Evolutionary conservation across 2,113 vertebrate genomes (phyloP), one percentile per base, ranked within the genome.

Genomic region (Oxygymnocypris stewartii): DNA sequence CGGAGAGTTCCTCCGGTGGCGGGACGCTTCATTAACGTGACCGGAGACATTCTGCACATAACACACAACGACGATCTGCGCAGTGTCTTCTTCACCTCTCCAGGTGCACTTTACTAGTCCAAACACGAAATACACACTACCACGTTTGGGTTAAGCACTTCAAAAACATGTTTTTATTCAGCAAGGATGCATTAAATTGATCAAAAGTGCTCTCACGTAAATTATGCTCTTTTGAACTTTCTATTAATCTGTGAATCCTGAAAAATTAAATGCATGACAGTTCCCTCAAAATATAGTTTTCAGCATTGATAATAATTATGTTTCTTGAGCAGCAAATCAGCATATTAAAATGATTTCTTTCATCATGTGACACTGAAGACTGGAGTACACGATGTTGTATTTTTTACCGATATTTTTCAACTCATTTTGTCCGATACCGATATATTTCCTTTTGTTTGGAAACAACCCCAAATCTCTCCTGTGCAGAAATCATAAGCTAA

Each of bases 81-180:
- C 88, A 96, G 94, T 0, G 98, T 99, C 12, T 99, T 99, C 94
- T 99, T 99, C 42, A 92, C 96, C 77, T 99, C 98, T 0, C 98
- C 98, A 90, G 98, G 98, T 97, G 90, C 11, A 59, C 12, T 23
- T 51, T 31, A 28, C 0, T 0, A 5, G 73, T 78, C n/a, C 20
- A 42, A 77, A 1, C 3, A 71, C n/a, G 11, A 71, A 73, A 59
- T 59, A n/a, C 18, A 23, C 3, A 23, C 57, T 59, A 59, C 20
- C 9, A 20, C 6, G 51, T 57, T 57, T 57, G 51, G 51, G 51
- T 6, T 59, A 74, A 57, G 20, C 49, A 8, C 12, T 51, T 84
- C 28, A 31, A 31, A n/a, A 31, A 31, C 28, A 37, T 37, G 2
- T 40, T 84, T 59, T n/a, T 14, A 42, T 42, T 74, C 67, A 71